A percentile compares a stretch with the other conserved stretches of the same genome.
phyloP scores from a whole-genome alignment of 1,140 invertebrate genomes.

The Sinonovacula constricta region DNA sequence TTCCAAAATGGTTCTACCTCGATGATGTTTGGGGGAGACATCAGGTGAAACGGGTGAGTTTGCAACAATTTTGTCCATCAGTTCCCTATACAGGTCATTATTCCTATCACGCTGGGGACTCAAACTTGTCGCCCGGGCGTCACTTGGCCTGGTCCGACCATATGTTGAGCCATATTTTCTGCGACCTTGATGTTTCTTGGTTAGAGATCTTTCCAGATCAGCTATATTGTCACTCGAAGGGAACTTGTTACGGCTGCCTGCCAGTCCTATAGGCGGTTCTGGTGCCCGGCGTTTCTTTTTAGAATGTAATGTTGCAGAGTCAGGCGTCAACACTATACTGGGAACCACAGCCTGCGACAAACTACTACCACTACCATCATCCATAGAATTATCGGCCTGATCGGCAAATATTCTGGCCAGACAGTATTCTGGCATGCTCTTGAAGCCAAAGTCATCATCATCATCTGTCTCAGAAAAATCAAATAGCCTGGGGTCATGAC shows the following conservation, averaged over 20 bases:
- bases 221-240: slow-evolving; percentile 45
- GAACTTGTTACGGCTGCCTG: slow-evolving; percentile 23
- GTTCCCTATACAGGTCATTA: slow-evolving; percentile 23
- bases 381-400: neutral
- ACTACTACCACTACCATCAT: neutral
- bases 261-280: slow-evolving; percentile 28
- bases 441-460: slow-evolving; percentile 48
- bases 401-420: slow-evolving; percentile 22
- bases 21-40: slow-evolving; percentile 7
- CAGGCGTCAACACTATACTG: slow-evolving; percentile 2
- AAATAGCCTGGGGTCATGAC: slow-evolving; percentile 37
- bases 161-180: neutral
- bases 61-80: slow-evolving; percentile 15
- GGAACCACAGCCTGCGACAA: neutral
- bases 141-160: neutral
- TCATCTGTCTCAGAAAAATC: slow-evolving; percentile 23
- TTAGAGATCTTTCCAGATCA: slow-evolving; percentile 4
- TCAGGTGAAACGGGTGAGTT: slow-evolving; percentile 27
- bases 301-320: slow-evolving; percentile 8
- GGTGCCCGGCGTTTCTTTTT: slow-evolving; percentile 43
- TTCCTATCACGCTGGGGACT: slow-evolving; percentile 5
- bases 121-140: slow-evolving; percentile 13
- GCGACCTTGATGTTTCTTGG: neutral
- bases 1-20: slow-evolving; percentile 24
- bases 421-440: slow-evolving; percentile 32